Evolutionary conservation across 2,888 invertebrate species (phyloP), one percentile per base, ranked within the genome.

Genomic region (Eumerus sabulonum): DNA sequence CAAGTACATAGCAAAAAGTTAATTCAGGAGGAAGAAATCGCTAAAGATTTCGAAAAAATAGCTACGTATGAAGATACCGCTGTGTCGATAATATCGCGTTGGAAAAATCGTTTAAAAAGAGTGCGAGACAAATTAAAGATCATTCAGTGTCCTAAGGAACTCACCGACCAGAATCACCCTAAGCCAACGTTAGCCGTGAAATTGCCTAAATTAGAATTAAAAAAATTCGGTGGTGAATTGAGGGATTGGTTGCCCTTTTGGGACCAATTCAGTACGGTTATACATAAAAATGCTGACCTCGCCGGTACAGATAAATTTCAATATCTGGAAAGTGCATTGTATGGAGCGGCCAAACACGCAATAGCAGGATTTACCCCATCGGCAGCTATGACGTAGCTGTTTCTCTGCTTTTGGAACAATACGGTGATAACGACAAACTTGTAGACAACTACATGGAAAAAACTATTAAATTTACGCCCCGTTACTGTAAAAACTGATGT

Each of bases 391-490:
- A 54, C 9, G 54, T n/a, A 40, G 40, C 54, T 40, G 16, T 54
- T 19, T 54, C 54, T 1, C 9, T 54, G 19, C 19, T 54, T 0
- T 7, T 42, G 13, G 38, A 70, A 27, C 53, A 62, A 35, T 70
- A 51, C 9, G 54, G 51, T 4, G 12, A 62, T 11, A 70, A 12
- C 4, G 70, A 62, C 5, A 45, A 62, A 18, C 44, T 62, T 14
- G 27, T 70, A 1, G 62, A 70, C 40, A 38, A 45, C 9, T 44
- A 54, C 19, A 70, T 62, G 48, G 53, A 70, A 19, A n/a, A 42
- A 48, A 7, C 18, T 70, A 3, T 16, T 70, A 4, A 13, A 44
- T 36, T 13, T 59, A 27, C 57, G 45, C 11, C 42, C 67, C 1
- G 44, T 67, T 19, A 1, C 7, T 7, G 12, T 36, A 35, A 68